Evolutionary conservation across 2,888 invertebrate species (phyloP), one percentile per base, ranked within the genome.

Genomic region (Apamea sordens): DNA sequence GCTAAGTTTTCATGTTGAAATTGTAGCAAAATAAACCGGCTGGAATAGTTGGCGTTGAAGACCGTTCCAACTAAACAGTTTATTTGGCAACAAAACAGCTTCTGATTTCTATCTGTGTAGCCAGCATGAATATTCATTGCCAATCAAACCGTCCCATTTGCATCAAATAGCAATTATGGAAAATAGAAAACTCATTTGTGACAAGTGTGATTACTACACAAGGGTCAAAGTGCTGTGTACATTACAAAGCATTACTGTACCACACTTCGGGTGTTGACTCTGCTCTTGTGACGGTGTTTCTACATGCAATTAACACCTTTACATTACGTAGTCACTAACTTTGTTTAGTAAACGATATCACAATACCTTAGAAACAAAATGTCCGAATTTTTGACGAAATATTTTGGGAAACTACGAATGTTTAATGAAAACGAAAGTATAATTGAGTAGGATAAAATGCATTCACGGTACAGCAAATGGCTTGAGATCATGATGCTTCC

Each of bases 241-340:
- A 75, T 79, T 86, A 67, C 63, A 79, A 83, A 73, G 77, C 88
- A 69, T 75, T 76, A 77, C 79, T 89, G 82, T 80, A 87, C 72
- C 76, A 73, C 70, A 76, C 79, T 82, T 80, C 67, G 82, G 83
- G 64, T 90, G 82, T 90, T 89, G 88, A 90, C 88, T 80, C 28
- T 88, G 79, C 86, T 86, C 83, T 84, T 78, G 80, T 81, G 84
- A 80, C 82, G 87, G 79, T 81, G 83, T 90, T 90, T 89, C 89
- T 84, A 82, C 88, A 91, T 79, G 78, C 86, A 90, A 90, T 92
- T 92, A 91, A 69, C 91, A 90, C 89, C 87, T 82, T 73, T 32
- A 77, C 76, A 83, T 85, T 86, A 86, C 86, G 76, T 78, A 84
- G 78, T 59, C 56, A 83, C 84, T 44, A 79, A 85, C 78, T 77